Evolutionary conservation across 2,797 vertebrate genomes (phyloP).

Genomic region (Merluccius polli): DNA sequence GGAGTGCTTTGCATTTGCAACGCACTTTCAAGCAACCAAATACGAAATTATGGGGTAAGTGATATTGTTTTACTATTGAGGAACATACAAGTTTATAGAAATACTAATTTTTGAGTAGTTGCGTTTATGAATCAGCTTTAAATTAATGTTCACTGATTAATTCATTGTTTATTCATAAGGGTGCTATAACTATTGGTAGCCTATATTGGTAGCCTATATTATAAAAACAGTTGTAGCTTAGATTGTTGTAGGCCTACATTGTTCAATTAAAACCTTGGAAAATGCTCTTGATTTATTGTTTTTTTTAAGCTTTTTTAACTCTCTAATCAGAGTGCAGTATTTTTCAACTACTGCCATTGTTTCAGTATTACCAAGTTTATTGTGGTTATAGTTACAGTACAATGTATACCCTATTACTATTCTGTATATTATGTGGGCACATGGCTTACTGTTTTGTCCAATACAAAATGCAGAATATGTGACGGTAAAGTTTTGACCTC

Average conservation of each 20-base stretch:
- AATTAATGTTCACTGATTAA: not conserved
- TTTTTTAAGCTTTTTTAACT: not conserved
- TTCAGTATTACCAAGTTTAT: not conserved
- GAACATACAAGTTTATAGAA: conserved; percentile 28
- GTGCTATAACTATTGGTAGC: not conserved
- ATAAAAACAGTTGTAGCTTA: not conserved
- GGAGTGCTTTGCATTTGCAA: conserved; percentile 56
- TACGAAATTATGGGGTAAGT: conserved; percentile 73
- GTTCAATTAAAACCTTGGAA: not conserved
- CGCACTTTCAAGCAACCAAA: conserved; percentile 48
- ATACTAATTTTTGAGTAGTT: not conserved
- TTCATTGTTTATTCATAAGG: not conserved
- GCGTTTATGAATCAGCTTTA: not conserved
- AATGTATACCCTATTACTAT: not conserved
- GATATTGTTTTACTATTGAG: conserved; percentile 10
- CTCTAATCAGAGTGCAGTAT: not conserved
- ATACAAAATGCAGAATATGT: not conserved
- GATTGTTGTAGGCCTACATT: not conserved
- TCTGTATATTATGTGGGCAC: not conserved
- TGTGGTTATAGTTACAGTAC: not conserved
- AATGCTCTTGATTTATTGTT: not conserved
- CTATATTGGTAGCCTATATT: not conserved
- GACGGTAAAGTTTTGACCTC: not conserved
- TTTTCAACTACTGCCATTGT: not conserved
- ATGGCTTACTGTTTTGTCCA: not conserved